Evolutionary conservation across 2,113 vertebrate species (phyloP).

Genomic region (Ceratotherium simum): DNA sequence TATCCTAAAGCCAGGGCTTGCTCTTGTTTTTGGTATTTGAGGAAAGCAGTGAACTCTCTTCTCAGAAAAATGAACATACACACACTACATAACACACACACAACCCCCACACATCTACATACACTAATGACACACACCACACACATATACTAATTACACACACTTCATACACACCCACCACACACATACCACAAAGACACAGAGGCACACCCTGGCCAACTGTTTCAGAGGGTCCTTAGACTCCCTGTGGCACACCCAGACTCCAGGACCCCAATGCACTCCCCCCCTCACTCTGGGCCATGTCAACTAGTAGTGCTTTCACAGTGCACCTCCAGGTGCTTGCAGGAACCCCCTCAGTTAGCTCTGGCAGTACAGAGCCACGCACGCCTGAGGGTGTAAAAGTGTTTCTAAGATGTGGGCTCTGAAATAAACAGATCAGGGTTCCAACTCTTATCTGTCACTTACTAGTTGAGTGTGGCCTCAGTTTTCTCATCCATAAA

Average conservation of each 20-base stretch:
- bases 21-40: not conserved
- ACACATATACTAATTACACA: too few relatives aligned
- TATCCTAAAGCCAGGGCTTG: not conserved
- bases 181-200: not conserved
- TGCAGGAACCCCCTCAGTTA: not conserved
- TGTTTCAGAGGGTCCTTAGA: not conserved
- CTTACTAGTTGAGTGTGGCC: not conserved
- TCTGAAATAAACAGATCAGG: constrained; percentile 9
- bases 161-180: not conserved
- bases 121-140: not conserved
- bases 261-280: not conserved
- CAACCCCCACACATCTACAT: not conserved
- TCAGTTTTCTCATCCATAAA: not conserved
- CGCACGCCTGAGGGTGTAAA: not conserved
- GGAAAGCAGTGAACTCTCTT: not conserved
- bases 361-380: not conserved
- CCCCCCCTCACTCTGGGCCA: not conserved
- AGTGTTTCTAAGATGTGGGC: not conserved
- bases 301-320: not conserved
- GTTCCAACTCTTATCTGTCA: not conserved
- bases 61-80: not conserved
- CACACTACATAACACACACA: not conserved
- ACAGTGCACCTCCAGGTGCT: not conserved
- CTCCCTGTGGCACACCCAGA: not conserved
- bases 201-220: not conserved